These are phyloP conservation scores for Micromesistius poutassou DNA, from an alignment of 2,797 vertebrate genomes.

Conservation along the genomic window DNA sequence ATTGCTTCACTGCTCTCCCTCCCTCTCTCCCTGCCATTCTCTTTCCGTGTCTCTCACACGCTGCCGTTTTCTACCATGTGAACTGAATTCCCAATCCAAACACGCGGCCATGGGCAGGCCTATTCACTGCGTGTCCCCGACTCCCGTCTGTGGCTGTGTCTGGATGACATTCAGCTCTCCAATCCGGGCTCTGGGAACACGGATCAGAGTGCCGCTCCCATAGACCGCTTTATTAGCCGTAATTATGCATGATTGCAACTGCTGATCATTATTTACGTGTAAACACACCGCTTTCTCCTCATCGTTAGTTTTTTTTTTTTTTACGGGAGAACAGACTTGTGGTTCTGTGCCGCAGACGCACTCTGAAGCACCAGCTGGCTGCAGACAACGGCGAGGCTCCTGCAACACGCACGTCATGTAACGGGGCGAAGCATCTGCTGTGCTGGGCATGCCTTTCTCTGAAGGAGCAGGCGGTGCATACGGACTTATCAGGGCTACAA, in stretches of 20 bases:
- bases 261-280: constrained; percentile 65
- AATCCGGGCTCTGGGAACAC: constrained; percentile 34
- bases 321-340: constrained; percentile 26
- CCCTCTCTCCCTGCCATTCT: constrained; percentile 35
- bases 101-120: not conserved
- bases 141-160: constrained; percentile 2
- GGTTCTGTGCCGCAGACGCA: constrained; percentile 54
- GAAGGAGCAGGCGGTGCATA: too few relatives aligned
- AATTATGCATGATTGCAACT: constrained; percentile 68
- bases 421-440: constrained; percentile 50
- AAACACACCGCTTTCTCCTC: constrained; percentile 62
- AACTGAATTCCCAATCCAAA: constrained; percentile 5
- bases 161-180: constrained; percentile 17
- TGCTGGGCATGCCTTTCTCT: constrained; percentile 14
- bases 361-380: constrained; percentile 61
- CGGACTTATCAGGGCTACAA: not conserved
- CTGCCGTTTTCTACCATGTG: not conserved
- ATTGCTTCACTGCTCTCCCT: constrained; percentile 44
- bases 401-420: constrained; percentile 40
- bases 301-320: constrained; percentile 5
- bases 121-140: not conserved
- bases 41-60: not conserved
- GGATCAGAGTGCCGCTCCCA: constrained; percentile 51
- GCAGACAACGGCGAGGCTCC: constrained; percentile 52
- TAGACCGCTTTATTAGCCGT: constrained; percentile 63